Base-by-base conservation (phyloP, 1,140 invertebrate species). In the Brachionus rubens region DNA sequence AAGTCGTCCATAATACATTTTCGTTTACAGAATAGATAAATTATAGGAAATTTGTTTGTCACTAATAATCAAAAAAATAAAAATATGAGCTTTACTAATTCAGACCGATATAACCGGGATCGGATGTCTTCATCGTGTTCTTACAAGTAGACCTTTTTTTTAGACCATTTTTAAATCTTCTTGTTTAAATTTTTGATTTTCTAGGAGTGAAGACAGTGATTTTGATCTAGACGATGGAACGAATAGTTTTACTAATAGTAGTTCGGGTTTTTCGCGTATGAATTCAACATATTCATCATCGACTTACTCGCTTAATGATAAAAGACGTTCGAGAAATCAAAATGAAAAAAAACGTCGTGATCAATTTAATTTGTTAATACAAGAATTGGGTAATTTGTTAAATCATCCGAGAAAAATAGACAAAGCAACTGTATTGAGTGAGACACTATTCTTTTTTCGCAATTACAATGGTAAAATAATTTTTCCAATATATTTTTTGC, bases 331-430 rank as follows among this genome's bases (percentile, higher is more conserved):
- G 12, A 33, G 68, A 48, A 72, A 72, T 50, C 68, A 72, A 50
- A 72, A 72, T 24, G 68, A 72, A 54, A 72, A 72, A 41, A 72
- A 72, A 41, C 19, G 68, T 19, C 43, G 68, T 14, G 68, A 72
- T 19, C 68, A 72, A 40, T 72, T 72, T 30, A 72, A 72, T 50
- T 36, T 72, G 16, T 72, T 72, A 24, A 54, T 72, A 19, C 68
- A 72, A 50, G 68, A 72, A 40, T 26, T 72, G 10, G 68, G 68
- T 33, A 72, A 54, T 41, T 54, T 72, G 46, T 41, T 72, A 26
- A 72, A 72, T 26, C 68, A 72, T 50, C 68, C 68, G n/a, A 33
- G 68, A 19, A 72, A 72, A 72, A 72, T 72, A 50, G 68, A 72
- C 41, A 72, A 72, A 50, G 68, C 68, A 0, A 72, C 68, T 10